Base-by-base conservation (phyloP, 2,113 vertebrate species). In the Lepisosteus osseus region DNA sequence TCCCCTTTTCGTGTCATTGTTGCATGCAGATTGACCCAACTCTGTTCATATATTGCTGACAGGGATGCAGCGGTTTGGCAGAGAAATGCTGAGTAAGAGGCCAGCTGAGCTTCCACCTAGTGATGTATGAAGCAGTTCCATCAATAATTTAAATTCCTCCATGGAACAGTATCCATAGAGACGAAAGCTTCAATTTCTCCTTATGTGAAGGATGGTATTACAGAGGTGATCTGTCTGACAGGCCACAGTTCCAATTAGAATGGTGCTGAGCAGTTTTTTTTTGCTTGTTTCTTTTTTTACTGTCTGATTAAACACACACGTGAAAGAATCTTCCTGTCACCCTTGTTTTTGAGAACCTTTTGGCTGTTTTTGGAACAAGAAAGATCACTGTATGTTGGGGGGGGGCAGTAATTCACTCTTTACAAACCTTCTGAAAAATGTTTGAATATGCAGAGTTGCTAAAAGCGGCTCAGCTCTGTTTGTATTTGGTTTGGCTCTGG, bases 51-150 rank as follows among this genome's bases (percentile, higher is more conserved):
- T 41, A 15, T n/a, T 61, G 68, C 68, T 70, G 68, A 90, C 82
- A 63, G 68, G 75, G 78, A 81, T 77, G 77, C 80, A 84, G 82
- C 64, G 81, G 76, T 69, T 75, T 73, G 75, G 71, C 70, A 76
- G 71, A 83, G 79, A 82, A 90, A 77, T 77, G 90, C 89, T 92
- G 90, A 91, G 86, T 90, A 86, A 89, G 86, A 76, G 73, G 82
- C 74, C 75, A 72, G 76, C 62, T 77, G 47, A 79, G 77, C 80
- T 79, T 72, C 73, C 73, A 63, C 77, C 73, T 72, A 84, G 80
- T 83, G 80, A 82, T 85, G 78, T 84, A 82, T 74, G 78, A 63
- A 84, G 85, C 80, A 80, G 79, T 75, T 79, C 88, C 88, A 92
- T 92, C 86, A 90, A 91, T 92, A 86, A 91, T 90, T 74, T 67